phyloP scores from a whole-genome alignment of 2,797 vertebrate species.

The Discoglossus pictus region DNA sequence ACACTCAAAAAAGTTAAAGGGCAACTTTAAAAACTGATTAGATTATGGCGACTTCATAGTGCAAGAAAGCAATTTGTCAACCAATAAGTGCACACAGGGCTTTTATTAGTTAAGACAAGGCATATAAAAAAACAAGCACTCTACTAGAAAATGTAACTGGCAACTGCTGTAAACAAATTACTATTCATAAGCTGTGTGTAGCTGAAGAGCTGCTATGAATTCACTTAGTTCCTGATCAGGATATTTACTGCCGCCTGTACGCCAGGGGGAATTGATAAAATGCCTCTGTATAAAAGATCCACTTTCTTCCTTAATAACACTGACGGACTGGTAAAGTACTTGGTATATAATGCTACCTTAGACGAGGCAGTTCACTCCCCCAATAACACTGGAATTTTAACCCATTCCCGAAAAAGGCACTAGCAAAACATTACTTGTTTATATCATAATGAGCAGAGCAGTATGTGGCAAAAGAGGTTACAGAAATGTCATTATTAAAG shows the following conservation, averaged over 20 bases:
- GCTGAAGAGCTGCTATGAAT: conserved; percentile 46
- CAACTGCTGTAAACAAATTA: conserved; percentile 51
- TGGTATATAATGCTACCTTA: conserved; percentile 46
- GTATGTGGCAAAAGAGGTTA: no score
- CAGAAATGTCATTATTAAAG: no score
- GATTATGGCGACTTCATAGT: conserved; percentile 4
- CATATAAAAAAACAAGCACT: conserved; percentile 38
- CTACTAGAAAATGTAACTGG: conserved; percentile 44
- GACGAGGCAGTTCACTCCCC: conserved; percentile 46
- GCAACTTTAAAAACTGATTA: neutral
- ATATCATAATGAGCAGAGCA: no score
- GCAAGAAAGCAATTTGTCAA: conserved; percentile 11
- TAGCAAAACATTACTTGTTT: no score
- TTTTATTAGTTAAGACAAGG: conserved; percentile 51
- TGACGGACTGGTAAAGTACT: conserved; percentile 46
- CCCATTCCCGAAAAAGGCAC: no score
- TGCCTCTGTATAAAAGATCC: conserved; percentile 51
- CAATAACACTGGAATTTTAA: conserved; percentile 46
- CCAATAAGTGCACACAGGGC: conserved; percentile 34
- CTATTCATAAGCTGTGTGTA: conserved; percentile 52
- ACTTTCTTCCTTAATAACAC: conserved; percentile 51
- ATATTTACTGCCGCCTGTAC: conserved; percentile 46
- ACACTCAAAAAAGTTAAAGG: conserved; percentile 27
- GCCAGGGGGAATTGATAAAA: conserved; percentile 53
- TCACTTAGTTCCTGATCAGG: conserved; percentile 41